Percentiles rank a stretch among this genome's conserved stretches.
phyloP scores from a whole-genome alignment of 2,113 vertebrate species.

The Marcusenius ussheri region DNA sequence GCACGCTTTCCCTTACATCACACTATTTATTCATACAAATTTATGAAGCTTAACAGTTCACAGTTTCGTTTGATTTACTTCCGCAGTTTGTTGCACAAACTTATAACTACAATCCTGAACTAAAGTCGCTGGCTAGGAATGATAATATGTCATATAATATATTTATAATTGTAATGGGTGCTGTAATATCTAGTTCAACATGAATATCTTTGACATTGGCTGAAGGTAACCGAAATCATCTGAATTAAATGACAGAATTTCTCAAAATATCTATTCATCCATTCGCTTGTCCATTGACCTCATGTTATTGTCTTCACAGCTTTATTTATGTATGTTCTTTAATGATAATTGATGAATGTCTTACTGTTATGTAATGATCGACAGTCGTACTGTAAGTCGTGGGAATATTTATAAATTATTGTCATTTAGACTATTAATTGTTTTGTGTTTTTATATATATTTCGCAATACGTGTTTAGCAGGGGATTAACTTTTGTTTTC shows the following conservation, averaged over 20 bases:
- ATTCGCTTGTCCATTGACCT: background rate
- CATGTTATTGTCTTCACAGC: background rate
- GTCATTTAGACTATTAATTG: background rate
- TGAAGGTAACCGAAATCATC: background rate
- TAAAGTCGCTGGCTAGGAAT: background rate
- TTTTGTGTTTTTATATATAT: background rate
- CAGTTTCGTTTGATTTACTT: background rate
- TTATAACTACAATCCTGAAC: background rate
- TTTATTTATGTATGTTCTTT: background rate
- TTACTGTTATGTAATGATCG: background rate
- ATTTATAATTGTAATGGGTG: background rate
- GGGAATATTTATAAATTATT: background rate
- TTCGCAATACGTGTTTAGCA: background rate
- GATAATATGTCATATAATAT: background rate
- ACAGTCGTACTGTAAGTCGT: background rate
- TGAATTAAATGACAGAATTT: background rate
- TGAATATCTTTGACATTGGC: background rate
- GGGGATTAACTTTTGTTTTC: background rate
- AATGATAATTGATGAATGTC: background rate
- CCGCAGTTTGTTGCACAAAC: background rate
- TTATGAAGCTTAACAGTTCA: background rate
- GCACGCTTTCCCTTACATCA: background rate
- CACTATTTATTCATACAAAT: background rate
- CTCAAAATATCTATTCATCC: background rate
- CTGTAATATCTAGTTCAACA: background rate